These are phyloP conservation scores for Dioctria rufipes DNA, from an alignment of 2,888 invertebrate genomes.

Conservation along the genomic window DNA sequence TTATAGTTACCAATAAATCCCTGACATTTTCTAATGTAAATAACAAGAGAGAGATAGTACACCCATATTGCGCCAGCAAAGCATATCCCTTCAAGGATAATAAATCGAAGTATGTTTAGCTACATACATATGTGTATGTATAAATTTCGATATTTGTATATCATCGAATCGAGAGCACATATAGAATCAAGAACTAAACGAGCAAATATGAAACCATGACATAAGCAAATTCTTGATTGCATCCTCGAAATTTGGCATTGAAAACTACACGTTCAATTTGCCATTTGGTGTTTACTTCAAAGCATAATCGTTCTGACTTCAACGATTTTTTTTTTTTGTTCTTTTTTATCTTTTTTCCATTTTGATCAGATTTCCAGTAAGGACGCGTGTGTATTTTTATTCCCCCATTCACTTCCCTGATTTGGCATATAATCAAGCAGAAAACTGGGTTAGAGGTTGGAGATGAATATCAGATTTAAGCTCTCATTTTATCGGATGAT, in stretches of 20 bases:
- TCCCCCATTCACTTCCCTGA: background rate
- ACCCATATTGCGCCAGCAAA: no score
- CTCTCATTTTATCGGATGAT: constrained; percentile 3
- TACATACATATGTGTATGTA: no score
- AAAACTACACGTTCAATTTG: background rate
- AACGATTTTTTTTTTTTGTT: background rate
- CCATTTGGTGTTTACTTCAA: background rate
- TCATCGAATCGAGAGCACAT: no score
- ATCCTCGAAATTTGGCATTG: background rate
- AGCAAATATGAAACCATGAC: no score
- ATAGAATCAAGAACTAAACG: no score
- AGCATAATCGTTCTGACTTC: constrained; percentile 6
- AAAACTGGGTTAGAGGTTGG: constrained; percentile 9
- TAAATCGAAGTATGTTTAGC: no score
- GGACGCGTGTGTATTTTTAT: background rate
- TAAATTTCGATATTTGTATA: no score
- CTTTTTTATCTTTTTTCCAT: background rate
- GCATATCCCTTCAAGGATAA: no score
- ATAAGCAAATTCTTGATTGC: background rate
- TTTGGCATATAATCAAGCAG: constrained; percentile 3
- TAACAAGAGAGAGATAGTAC: no score
- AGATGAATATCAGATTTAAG: constrained; percentile 1
- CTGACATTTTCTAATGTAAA: no score
- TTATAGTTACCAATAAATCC: no score
- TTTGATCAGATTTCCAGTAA: background rate